A percentile compares a stretch with the other conserved stretches of the same genome.
phyloP scores from a whole-genome alignment of 2,888 invertebrate species.

The Siphlonurus alternatus region DNA sequence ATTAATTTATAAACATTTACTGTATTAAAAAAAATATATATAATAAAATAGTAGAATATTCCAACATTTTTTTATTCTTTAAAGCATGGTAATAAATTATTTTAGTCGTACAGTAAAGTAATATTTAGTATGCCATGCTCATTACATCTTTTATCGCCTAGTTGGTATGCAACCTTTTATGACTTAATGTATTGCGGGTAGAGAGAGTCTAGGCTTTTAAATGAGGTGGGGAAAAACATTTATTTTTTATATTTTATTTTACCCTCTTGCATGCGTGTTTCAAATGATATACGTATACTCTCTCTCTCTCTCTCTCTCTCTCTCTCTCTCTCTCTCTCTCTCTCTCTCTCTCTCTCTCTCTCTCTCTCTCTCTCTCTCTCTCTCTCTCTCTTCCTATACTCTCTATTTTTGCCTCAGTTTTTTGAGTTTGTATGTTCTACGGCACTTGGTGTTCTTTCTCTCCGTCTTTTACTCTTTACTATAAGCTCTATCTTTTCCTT shows the following conservation, averaged over 20 bases:
- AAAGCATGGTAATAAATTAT: not conserved
- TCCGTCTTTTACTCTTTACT: not conserved
- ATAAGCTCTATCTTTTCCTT: not conserved
- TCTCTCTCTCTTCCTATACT: no score
- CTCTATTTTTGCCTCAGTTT: not conserved
- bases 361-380: not conserved
- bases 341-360: not conserved
- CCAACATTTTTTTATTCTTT: no score
- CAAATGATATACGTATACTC: not conserved
- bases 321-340: not conserved
- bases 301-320: not conserved
- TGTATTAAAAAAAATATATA: no score
- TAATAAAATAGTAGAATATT: no score
- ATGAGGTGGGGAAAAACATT: not conserved
- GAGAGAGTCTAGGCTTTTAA: no score
- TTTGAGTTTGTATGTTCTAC: not conserved
- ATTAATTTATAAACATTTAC: no score
- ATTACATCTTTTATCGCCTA: no score
- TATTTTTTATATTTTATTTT: not conserved
- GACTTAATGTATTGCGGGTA: not conserved
- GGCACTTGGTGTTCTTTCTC: not conserved
- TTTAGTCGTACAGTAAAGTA: not conserved
- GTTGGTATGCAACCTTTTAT: not conserved
- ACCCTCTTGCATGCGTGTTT: not conserved
- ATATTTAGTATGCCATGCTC: not conserved